phyloP scores from a whole-genome alignment of 2,888 invertebrate genomes.

The Diabrotica balteata region DNA sequence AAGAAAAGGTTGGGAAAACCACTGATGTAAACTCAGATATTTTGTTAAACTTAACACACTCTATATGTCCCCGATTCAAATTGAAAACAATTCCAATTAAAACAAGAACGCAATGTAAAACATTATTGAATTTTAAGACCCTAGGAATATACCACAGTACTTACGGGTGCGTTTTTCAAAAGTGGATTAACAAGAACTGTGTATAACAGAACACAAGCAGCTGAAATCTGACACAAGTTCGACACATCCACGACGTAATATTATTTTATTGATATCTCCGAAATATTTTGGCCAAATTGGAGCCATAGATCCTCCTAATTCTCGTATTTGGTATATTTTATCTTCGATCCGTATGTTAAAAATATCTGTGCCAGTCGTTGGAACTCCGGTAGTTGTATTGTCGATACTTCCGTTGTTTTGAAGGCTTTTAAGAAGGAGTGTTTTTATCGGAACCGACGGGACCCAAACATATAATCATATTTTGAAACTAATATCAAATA shows the following conservation, averaged over 20 bases:
- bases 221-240: constrained; percentile 85
- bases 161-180: constrained; percentile 71
- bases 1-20: too few species aligned
- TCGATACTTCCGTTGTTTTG: constrained; percentile 76
- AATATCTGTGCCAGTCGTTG: constrained; percentile 82
- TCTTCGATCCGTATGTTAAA: constrained; percentile 66
- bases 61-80: too few species aligned
- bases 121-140: background rate
- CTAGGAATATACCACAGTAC: background rate
- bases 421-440: constrained; percentile 76
- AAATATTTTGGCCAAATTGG: constrained; percentile 83
- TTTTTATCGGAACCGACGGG: constrained; percentile 84
- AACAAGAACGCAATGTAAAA: background rate
- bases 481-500: background rate
- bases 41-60: background rate
- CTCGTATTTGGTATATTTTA: constrained; percentile 63
- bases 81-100: too few species aligned
- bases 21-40: background rate
- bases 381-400: constrained; percentile 78
- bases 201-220: constrained; percentile 81
- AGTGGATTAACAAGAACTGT: constrained; percentile 77
- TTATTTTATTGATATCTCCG: constrained; percentile 70
- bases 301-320: constrained; percentile 79
- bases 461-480: constrained; percentile 71
- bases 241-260: constrained; percentile 86